Evolutionary conservation across 2,888 invertebrate genomes (phyloP).

Genomic region (Miltochrista miniata): DNA sequence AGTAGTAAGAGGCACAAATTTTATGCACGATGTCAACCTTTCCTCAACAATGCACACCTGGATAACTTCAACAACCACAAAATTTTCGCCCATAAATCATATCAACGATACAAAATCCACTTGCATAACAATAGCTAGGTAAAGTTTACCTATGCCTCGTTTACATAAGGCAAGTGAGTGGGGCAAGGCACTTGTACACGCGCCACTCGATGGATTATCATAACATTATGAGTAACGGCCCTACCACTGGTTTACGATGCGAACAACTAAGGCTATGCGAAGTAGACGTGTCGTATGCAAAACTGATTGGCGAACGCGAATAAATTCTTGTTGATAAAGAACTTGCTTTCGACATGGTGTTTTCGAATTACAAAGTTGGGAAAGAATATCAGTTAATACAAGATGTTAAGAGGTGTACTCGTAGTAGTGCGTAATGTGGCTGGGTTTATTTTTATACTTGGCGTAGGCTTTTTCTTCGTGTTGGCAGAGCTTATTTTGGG

Average conservation of each 20-base stretch:
- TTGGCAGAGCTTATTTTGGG: too few species aligned
- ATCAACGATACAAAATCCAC: conserved; percentile 33
- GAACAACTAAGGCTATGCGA: conserved; percentile 10
- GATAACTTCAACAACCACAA: conserved; percentile 28
- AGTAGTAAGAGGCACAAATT: too few species aligned
- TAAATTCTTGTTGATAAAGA: conserved; percentile 42
- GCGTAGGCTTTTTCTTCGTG: background rate
- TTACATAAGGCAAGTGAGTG: conserved; percentile 44
- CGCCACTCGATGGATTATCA: conserved; percentile 43
- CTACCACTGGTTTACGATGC: conserved; percentile 40
- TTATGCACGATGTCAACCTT: conserved; percentile 3
- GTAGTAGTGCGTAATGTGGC: conserved; percentile 22
- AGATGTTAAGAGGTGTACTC: conserved; percentile 16
- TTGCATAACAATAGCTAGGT: conserved; percentile 29
- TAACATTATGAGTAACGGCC: conserved; percentile 48
- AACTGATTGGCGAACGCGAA: conserved; percentile 40
- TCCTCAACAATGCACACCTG: conserved; percentile 26
- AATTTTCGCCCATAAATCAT: conserved; percentile 39
- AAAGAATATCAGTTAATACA: conserved; percentile 37
- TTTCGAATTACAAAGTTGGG: conserved; percentile 31
- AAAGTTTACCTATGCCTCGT: conserved; percentile 37
- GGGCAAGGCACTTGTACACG: conserved; percentile 41
- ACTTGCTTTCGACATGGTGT: conserved; percentile 38
- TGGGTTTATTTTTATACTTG: conserved; percentile 34
- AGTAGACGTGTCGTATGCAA: conserved; percentile 45